Percentiles rank a stretch among this genome's conserved stretches.
These are phyloP conservation scores for Sminthurides aquaticus DNA, from an alignment of 2,888 invertebrate species.

Conservation along the genomic window DNA sequence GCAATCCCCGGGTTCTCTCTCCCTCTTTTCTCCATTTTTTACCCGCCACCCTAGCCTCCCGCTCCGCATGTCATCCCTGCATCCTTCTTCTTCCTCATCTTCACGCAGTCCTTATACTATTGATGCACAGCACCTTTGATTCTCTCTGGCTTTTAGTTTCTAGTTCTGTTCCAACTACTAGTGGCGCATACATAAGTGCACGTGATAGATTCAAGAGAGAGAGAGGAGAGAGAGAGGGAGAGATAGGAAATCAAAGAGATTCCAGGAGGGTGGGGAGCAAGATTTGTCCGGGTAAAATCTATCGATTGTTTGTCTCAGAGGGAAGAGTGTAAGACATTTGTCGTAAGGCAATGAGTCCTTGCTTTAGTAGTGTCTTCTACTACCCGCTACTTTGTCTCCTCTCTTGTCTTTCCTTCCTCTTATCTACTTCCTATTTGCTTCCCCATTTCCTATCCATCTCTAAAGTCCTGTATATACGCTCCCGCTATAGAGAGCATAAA, in stretches of 20 bases:
- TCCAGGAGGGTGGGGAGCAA: neutral
- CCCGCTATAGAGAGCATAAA: too few species aligned
- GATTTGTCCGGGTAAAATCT: conserved; percentile 23
- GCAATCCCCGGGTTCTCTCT: neutral
- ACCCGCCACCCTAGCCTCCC: too few species aligned
- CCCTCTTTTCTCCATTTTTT: neutral
- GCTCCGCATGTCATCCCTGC: too few species aligned
- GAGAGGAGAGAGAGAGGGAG: neutral
- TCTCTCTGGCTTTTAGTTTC: too few species aligned
- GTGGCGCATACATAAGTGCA: too few species aligned
- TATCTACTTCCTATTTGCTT: neutral
- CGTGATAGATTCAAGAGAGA: neutral
- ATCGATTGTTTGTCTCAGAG: conserved; percentile 23
- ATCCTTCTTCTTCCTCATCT: neutral
- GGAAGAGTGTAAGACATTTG: conserved; percentile 22
- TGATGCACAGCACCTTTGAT: neutral
- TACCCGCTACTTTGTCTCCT: neutral
- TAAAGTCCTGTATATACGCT: too few species aligned
- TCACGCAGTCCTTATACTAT: neutral
- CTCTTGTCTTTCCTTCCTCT: neutral
- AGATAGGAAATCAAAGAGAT: conserved; percentile 5
- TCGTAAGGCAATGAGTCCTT: too few species aligned
- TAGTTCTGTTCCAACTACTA: too few species aligned
- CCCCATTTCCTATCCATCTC: neutral
- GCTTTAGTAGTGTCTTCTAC: neutral